Percentiles rank a stretch among this genome's conserved stretches.
Conservation (phyloP, 2,113 vertebrate genomes). For the Microtus ochrogaster region DNA sequence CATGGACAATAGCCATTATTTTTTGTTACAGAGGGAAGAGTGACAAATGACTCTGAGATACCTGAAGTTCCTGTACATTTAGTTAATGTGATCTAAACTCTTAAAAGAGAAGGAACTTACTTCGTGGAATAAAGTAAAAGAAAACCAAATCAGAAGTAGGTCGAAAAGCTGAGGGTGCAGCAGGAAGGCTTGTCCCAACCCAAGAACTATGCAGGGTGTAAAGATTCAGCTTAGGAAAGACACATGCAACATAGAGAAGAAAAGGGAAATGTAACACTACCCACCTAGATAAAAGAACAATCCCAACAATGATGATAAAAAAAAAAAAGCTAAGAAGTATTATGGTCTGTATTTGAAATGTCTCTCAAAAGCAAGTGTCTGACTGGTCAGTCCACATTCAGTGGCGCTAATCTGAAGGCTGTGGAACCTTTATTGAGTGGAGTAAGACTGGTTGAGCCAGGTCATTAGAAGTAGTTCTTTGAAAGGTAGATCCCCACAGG, state of each 20-base stretch:
- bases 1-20: neutral
- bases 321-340: neutral
- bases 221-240: neutral
- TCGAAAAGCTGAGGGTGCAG: neutral
- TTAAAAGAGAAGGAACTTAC: neutral
- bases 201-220: neutral
- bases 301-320: neutral
- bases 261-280: neutral
- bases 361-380: neutral
- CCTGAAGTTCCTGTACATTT: neutral
- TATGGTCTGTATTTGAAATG: neutral
- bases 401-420: neutral
- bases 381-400: neutral
- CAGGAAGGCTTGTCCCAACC: neutral
- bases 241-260: neutral
- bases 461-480: neutral
- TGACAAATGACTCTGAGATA: neutral
- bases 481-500: neutral
- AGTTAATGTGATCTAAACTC: neutral
- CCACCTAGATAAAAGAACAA: neutral
- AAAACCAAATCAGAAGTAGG: neutral
- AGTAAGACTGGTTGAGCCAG: neutral
- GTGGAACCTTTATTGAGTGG: neutral
- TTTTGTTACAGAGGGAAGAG: neutral
- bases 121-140: neutral